Percentiles rank a stretch among this genome's conserved stretches.
phyloP scores from a whole-genome alignment of 2,888 invertebrate species.

The Rhogogaster chlorosoma region DNA sequence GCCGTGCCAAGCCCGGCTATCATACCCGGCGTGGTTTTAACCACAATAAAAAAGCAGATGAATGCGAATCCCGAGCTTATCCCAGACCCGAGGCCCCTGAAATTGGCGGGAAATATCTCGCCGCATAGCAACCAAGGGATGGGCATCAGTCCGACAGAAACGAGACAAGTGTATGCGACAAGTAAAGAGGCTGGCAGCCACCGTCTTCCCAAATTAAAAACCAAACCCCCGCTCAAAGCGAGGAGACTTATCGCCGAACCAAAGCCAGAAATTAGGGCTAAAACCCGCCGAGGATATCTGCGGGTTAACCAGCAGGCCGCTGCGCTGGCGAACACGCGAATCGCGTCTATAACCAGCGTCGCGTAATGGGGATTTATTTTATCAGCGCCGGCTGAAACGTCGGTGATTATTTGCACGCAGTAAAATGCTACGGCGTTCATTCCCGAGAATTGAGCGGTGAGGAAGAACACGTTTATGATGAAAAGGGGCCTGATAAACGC shows the following conservation, averaged over 20 bases:
- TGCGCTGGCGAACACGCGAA: constrained; percentile 83
- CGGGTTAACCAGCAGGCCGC: constrained; percentile 83
- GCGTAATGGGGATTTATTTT: constrained; percentile 82
- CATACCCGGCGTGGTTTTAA: constrained; percentile 84
- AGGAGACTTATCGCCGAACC: constrained; percentile 83
- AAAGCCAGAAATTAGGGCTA: constrained; percentile 83
- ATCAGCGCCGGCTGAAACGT: constrained; percentile 80
- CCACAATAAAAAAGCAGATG: constrained; percentile 83
- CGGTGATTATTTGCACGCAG: constrained; percentile 83
- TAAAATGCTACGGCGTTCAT: constrained; percentile 87
- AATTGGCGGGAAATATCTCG: constrained; percentile 84
- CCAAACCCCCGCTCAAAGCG: constrained; percentile 79
- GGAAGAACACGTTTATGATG: constrained; percentile 84
- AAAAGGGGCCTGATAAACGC: constrained; percentile 81
- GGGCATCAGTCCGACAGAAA: constrained; percentile 83
- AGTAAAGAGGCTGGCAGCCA: constrained; percentile 80
- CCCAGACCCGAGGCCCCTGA: constrained; percentile 84
- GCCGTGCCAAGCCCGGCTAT: constrained; percentile 80
- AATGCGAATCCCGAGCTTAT: constrained; percentile 84
- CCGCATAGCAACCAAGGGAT: constrained; percentile 89
- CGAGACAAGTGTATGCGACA: constrained; percentile 81
- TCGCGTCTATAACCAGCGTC: constrained; percentile 83
- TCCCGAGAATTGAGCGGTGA: constrained; percentile 85
- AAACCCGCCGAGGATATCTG: constrained; percentile 82
- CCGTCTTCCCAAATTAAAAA: constrained; percentile 77